phyloP scores from a whole-genome alignment of 2,113 vertebrate species.

The Gambusia affinis region DNA sequence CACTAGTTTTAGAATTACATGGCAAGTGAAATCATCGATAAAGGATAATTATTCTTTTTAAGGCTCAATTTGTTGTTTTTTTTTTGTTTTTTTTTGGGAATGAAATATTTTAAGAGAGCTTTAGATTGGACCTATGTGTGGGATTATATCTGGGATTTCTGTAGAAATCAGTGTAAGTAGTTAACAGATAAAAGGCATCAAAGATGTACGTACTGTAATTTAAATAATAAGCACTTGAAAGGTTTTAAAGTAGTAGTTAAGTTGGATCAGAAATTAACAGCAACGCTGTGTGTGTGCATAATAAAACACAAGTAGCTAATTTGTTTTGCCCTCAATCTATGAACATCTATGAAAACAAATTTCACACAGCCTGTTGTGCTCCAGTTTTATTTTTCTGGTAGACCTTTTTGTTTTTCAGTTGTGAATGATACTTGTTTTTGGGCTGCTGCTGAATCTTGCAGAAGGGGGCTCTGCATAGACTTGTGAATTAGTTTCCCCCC shows the following conservation, averaged over 20 bases:
- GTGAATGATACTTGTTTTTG: slow-evolving; percentile 18
- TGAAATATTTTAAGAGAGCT: no score
- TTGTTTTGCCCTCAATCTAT: no score
- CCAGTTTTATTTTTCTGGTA: background rate
- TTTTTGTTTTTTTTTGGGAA: background rate
- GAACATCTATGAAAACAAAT: background rate
- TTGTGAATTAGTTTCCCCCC: slow-evolving; percentile 50
- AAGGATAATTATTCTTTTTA: background rate
- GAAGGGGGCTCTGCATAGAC: slow-evolving; percentile 42
- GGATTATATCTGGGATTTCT: background rate
- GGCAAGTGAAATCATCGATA: background rate
- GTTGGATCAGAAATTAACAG: no score
- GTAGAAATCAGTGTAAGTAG: background rate
- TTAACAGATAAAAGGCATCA: background rate
- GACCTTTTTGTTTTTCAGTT: slow-evolving; percentile 17
- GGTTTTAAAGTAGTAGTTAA: no score
- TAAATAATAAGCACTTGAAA: no score
- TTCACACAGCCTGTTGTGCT: background rate
- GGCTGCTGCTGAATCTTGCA: slow-evolving; percentile 25
- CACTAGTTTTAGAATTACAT: background rate
- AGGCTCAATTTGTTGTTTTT: background rate
- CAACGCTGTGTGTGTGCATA: no score
- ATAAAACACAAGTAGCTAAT: no score
- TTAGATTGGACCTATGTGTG: background rate
- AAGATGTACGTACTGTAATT: no score